A percentile compares a stretch with the other conserved stretches of the same genome.
Conservation (phyloP, 1,140 invertebrate genomes). For the Drosophila lacteicornis region DNA sequence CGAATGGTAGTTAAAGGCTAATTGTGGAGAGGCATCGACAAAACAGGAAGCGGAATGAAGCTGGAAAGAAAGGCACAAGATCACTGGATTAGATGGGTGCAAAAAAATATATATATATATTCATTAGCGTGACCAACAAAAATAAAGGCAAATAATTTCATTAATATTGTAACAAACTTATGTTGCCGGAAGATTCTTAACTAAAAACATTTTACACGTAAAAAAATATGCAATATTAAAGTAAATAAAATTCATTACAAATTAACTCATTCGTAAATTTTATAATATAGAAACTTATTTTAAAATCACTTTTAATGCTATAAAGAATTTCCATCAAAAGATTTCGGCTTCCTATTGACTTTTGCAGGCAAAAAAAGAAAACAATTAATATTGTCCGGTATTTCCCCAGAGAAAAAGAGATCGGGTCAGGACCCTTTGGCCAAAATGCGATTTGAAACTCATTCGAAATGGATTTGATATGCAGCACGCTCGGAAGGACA, state of each 20-base stretch:
- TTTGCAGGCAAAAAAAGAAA: not conserved
- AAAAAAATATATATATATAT: not conserved
- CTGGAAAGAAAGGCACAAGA: not conserved
- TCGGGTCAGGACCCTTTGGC: not conserved
- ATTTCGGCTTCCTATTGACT: not conserved
- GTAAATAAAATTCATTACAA: no score
- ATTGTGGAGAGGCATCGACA: not conserved
- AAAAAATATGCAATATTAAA: no score
- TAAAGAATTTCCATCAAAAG: not conserved
- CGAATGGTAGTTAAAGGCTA: slow-evolving; percentile 20
- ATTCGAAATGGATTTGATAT: slow-evolving; percentile 65
- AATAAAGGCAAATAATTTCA: no score
- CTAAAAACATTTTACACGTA: no score
- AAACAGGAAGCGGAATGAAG: not conserved
- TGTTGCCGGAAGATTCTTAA: no score
- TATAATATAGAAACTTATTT: not conserved
- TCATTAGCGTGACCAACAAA: no score
- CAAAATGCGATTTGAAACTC: slow-evolving; percentile 20
- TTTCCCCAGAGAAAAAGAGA: not conserved
- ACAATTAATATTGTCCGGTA: not conserved
- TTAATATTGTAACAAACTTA: no score
- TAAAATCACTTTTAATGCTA: no score
- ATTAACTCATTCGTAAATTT: no score
- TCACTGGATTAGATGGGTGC: not conserved
- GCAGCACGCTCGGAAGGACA: slow-evolving; percentile 44